Base-by-base conservation (phyloP, 2,888 invertebrate genomes). In the Incurvaria masculella region DNA sequence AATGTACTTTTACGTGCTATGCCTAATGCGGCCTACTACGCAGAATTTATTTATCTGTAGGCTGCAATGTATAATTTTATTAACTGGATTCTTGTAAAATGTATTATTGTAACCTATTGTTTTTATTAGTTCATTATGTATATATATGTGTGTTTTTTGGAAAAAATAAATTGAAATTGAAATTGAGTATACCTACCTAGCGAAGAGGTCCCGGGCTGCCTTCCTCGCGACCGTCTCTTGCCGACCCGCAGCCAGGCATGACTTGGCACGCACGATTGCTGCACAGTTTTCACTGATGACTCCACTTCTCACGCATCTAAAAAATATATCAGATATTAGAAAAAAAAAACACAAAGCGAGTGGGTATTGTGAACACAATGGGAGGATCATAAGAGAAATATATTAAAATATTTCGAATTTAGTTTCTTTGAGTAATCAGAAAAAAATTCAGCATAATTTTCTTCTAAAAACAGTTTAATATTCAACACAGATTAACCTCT, bases 141-240 rank as follows among this genome's bases (percentile, higher is more conserved):
- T n/a, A n/a, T n/a, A n/a, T n/a, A n/a, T n/a, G n/a, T n/a, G n/a
- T n/a, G n/a, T n/a, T n/a, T n/a, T n/a, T n/a, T n/a, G n/a, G n/a
- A n/a, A n/a, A n/a, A n/a, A n/a, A n/a, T n/a, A n/a, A n/a, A n/a
- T n/a, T n/a, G n/a, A n/a, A n/a, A n/a, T n/a, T n/a, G n/a, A n/a
- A n/a, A n/a, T n/a, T n/a, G n/a, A n/a, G n/a, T n/a, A n/a, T n/a
- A n/a, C n/a, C n/a, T n/a, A 88, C 88, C 86, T 88, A n/a, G 88
- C 86, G 64, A 95, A 95, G 53, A 96, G 84, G 64, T 92, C 89
- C 47, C 89, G 80, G 0, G 94, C 95, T 1, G 95, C 94, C 69
- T 88, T 88, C 52, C 93, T 83, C 0, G 94, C 93, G 23, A 93
- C 82, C 51, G 93, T 93, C 65, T 96, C 95, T 58, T 92, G 88